Conservation (phyloP, 2,888 invertebrate genomes). For the Saturnia japonica region DNA sequence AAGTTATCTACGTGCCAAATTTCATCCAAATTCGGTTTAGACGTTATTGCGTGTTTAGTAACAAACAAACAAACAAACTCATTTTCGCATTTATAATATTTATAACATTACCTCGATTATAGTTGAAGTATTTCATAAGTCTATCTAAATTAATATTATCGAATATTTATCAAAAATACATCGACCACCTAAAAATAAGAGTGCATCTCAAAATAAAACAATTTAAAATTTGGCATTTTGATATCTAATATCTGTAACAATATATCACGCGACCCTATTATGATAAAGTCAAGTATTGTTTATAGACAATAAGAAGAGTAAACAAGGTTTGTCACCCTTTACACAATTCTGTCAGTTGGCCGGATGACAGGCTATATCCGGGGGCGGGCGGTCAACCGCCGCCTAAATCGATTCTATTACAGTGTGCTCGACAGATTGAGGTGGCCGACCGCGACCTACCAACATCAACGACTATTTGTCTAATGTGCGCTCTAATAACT, state of each 20-base stretch:
- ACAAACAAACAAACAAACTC: too few relatives aligned
- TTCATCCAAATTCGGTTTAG: too few relatives aligned
- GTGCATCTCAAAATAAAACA: not conserved
- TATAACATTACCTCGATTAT: not conserved
- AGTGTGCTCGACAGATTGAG: slow-evolving; percentile 68
- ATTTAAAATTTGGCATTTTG: not conserved
- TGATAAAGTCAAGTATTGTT: slow-evolving; percentile 56
- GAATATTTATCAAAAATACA: not conserved
- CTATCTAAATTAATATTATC: not conserved
- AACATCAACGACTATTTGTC: slow-evolving; percentile 46
- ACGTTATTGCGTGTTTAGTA: too few relatives aligned
- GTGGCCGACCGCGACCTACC: slow-evolving; percentile 45
- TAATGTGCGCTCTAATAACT: slow-evolving; percentile 23
- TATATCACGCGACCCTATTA: slow-evolving; percentile 37
- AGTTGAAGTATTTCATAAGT: not conserved
- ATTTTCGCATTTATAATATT: too few relatives aligned
- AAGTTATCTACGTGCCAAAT: too few relatives aligned
- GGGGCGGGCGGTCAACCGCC: slow-evolving; percentile 59
- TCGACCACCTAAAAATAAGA: not conserved
- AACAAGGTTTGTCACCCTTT: slow-evolving; percentile 57
- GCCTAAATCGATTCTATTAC: slow-evolving; percentile 74
- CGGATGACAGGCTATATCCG: slow-evolving; percentile 76
- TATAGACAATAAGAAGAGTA: slow-evolving; percentile 58
- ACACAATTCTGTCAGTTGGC: slow-evolving; percentile 61
- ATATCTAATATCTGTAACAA: slow-evolving; percentile 33